Base-by-base conservation (phyloP, 2,888 invertebrate species). In the Drosophila stalkeri region DNA sequence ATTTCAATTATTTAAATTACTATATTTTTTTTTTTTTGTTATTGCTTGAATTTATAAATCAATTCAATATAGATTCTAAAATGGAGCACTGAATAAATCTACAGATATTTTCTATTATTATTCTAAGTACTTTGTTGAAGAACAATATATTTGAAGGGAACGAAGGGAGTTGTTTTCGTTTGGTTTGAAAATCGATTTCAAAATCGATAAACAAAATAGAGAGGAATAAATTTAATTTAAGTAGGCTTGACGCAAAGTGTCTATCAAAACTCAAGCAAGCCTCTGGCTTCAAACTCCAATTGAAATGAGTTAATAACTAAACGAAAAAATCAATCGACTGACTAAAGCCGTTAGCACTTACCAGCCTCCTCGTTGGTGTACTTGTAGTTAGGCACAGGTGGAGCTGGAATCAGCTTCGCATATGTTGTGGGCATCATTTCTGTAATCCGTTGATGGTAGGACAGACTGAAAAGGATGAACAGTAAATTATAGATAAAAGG, bases 371-470 rank as follows among this genome's bases (percentile, higher is more conserved):
- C 98, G 91, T 96, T 95, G 7, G 97, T 95, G 92, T 98, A 99
- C 93, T 99, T 99, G 93, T 97, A 99, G 83, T 96, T 95, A 0
- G 98, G 97, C 84, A 96, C 96, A 0, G 99, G 97, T 91, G 96
- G 96, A 23, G 95, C 94, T 2, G 99, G 99, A 71, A 99, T 95
- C 78, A 99, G 95, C 51, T 96, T 94, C 9, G 95, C 95, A 93
- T 99, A 98, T 0, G 96, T 94, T 86, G 97, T 96, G 6, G 99
- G 99, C 91, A 98, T 96, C 94, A 98, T 97, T 86, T 99, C 98
- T 61, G 96, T 95, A 71, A 99, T 96, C 86, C 99, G 95, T 92
- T 99, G 98, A 92, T 98, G 97, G 93, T 99, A 99, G 1, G 99
- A 98, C 76, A 99, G 94, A 90, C 97, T 97, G 11, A 86, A 31